phyloP scores from a whole-genome alignment of 1,140 invertebrate species.

The Argopecten irradians region DNA sequence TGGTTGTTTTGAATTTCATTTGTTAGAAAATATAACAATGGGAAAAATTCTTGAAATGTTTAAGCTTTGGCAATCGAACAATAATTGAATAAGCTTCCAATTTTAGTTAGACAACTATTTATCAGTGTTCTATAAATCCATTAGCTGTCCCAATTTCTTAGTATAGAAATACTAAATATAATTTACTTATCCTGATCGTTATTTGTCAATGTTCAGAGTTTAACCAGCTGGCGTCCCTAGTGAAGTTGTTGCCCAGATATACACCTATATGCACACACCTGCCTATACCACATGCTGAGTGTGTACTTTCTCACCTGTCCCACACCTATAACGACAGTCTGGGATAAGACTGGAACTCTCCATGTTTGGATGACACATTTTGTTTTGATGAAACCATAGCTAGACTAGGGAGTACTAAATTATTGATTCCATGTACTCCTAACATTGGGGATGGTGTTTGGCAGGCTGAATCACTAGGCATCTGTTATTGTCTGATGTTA shows the following conservation, averaged over 20 bases:
- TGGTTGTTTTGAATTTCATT: constrained; percentile 1
- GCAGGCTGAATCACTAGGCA: not conserved
- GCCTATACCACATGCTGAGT: not conserved
- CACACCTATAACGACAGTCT: not conserved
- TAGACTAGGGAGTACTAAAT: not conserved
- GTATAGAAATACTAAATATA: too few species aligned
- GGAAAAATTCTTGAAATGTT: not conserved
- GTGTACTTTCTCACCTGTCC: not conserved
- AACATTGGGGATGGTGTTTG: not conserved
- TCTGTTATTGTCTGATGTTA: not conserved
- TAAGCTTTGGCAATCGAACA: not conserved
- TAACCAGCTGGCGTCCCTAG: not conserved
- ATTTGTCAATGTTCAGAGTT: not conserved
- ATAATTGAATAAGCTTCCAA: constrained; percentile 20
- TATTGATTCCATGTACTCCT: not conserved
- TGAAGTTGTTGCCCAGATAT: not conserved
- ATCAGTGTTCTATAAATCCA: not conserved
- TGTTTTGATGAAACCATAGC: constrained; percentile 13
- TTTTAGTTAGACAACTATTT: not conserved
- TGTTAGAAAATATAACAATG: not conserved
- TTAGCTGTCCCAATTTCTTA: too few species aligned
- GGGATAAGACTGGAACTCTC: not conserved
- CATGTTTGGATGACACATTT: not conserved
- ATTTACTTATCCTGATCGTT: not conserved
- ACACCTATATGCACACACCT: not conserved